These are phyloP conservation scores for Synanthedon myopaeformis DNA, from an alignment of 2,888 invertebrate genomes.

Conservation along the genomic window DNA sequence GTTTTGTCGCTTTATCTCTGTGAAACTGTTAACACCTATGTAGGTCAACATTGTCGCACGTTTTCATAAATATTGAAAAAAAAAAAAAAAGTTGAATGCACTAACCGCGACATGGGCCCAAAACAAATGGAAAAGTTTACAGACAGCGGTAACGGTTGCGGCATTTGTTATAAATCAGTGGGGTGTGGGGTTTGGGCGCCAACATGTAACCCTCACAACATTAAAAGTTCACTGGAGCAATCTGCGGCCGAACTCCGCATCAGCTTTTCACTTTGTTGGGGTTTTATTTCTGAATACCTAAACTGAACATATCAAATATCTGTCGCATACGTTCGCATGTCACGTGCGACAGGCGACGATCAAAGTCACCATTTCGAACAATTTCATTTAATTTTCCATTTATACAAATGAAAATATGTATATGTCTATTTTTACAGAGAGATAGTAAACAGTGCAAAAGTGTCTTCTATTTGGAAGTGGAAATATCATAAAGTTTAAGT, in stretches of 20 bases:
- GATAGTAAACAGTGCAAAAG: too few relatives aligned
- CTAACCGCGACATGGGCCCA: background rate
- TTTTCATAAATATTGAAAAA: too few relatives aligned
- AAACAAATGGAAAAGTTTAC: background rate
- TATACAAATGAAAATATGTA: background rate
- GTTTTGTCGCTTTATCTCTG: too few relatives aligned
- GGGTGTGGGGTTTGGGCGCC: background rate
- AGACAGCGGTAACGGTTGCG: background rate
- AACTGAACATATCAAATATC: conserved; percentile 29
- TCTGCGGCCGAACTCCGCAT: conserved; percentile 17
- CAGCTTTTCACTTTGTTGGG: conserved; percentile 52
- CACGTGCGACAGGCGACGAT: conserved; percentile 9
- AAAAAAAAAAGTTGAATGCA: too few relatives aligned
- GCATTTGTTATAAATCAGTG: background rate
- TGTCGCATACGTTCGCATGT: conserved; percentile 8
- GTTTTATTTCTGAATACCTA: conserved; percentile 30
- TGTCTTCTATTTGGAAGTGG: too few relatives aligned
- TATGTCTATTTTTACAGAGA: too few relatives aligned
- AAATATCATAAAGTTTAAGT: too few relatives aligned
- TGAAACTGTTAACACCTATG: too few relatives aligned
- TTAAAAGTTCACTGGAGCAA: conserved; percentile 26
- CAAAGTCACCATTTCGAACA: background rate
- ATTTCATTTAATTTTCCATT: background rate
- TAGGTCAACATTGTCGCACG: too few relatives aligned
- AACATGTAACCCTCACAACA: conserved; percentile 10